These are phyloP conservation scores for Cynocephalus volans DNA, from an alignment of 2,113 vertebrate species.

Conservation along the genomic window DNA sequence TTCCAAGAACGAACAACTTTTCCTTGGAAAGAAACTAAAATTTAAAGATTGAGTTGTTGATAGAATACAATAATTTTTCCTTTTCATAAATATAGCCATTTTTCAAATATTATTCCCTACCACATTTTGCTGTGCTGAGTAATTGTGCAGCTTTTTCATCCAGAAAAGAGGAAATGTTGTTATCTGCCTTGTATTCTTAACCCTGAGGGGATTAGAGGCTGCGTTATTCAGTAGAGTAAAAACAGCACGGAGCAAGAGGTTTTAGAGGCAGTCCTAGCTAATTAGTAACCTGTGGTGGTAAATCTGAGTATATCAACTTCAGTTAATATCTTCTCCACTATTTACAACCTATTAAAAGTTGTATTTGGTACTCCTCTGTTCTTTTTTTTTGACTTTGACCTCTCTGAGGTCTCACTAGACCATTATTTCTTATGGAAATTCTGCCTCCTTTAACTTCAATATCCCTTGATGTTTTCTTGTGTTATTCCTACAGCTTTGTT, in stretches of 20 bases:
- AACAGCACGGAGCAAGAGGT: not conserved
- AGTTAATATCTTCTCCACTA: not conserved
- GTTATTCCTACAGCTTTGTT: constrained; percentile 1
- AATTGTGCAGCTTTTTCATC: not conserved
- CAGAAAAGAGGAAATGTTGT: not conserved
- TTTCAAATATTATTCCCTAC: not conserved
- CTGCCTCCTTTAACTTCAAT: not conserved
- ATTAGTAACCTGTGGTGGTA: not conserved
- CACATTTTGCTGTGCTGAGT: not conserved
- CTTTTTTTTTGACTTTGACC: not conserved
- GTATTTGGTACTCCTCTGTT: not conserved
- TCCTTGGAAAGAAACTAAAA: constrained; percentile 3
- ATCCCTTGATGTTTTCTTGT: constrained; percentile 4
- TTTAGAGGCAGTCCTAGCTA: not conserved
- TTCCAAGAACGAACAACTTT: not conserved
- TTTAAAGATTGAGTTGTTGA: not conserved
- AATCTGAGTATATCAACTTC: not conserved
- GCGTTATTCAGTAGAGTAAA: not conserved
- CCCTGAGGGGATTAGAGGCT: not conserved
- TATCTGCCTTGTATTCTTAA: not conserved
- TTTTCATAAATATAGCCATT: not conserved
- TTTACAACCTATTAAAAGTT: not conserved
- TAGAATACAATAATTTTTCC: not conserved
- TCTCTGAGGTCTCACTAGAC: not conserved
- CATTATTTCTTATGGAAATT: not conserved